Evolutionary conservation across 2,888 invertebrate species (phyloP).

Genomic region (Tromatobia lineatoria): DNA sequence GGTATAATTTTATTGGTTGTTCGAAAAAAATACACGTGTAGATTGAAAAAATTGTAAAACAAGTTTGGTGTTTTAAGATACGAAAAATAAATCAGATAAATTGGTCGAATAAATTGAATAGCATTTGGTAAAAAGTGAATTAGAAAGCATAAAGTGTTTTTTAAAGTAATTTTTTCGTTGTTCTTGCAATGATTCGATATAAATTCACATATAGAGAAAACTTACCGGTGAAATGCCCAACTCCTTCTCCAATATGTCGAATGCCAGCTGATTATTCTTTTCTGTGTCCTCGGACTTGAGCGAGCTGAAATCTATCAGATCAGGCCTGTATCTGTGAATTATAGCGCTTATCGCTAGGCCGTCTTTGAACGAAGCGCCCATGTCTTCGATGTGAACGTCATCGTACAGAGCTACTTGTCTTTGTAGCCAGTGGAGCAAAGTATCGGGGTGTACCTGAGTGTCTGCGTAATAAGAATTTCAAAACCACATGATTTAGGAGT

Average conservation of each 20-base stretch:
- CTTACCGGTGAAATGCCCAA: constrained; percentile 89
- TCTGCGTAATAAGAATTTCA: constrained; percentile 85
- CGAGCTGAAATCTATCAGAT: constrained; percentile 92
- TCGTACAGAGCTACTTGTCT: constrained; percentile 90
- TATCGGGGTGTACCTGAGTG: constrained; percentile 91
- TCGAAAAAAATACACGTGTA: too few relatives aligned
- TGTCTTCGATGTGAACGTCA: constrained; percentile 88
- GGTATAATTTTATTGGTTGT: too few relatives aligned
- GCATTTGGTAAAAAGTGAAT: too few relatives aligned
- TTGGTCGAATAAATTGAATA: too few relatives aligned
- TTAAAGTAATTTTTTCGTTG: too few relatives aligned
- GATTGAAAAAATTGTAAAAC: too few relatives aligned
- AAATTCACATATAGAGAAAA: background rate
- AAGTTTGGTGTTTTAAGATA: too few relatives aligned
- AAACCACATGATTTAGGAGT: background rate
- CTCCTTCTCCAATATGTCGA: constrained; percentile 94
- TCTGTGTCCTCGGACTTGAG: constrained; percentile 89
- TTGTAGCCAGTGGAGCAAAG: constrained; percentile 92
- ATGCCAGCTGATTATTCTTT: constrained; percentile 93
- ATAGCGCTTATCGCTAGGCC: constrained; percentile 91
- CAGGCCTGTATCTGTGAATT: constrained; percentile 95
- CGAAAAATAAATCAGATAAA: too few relatives aligned
- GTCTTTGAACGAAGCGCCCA: constrained; percentile 90
- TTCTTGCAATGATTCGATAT: too few relatives aligned
- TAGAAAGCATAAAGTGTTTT: too few relatives aligned